Conservation (phyloP, 1,140 invertebrate species). For the Polyergus mexicanus region DNA sequence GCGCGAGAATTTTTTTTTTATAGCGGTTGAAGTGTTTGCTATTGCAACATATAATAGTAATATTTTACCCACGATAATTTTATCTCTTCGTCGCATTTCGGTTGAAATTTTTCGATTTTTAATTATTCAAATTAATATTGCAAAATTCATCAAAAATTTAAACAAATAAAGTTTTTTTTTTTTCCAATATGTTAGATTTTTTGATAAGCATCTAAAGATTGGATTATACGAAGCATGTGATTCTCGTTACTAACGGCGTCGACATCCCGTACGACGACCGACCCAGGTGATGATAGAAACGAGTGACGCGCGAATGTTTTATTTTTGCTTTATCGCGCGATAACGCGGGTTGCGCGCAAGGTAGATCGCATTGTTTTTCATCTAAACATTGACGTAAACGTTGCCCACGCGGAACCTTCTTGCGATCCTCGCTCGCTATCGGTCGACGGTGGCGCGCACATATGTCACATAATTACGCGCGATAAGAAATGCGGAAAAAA, state of each 20-base stretch:
- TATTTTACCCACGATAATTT: not conserved
- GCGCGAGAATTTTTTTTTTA: slow-evolving; percentile 32
- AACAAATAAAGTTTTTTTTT: not conserved
- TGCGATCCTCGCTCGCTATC: slow-evolving; percentile 48
- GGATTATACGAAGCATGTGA: not conserved
- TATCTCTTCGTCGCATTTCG: not conserved
- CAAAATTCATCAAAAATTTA: not conserved
- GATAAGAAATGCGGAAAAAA: slow-evolving; percentile 18
- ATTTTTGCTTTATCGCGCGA: slow-evolving; percentile 50
- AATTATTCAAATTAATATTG: not conserved
- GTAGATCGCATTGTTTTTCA: slow-evolving; percentile 56
- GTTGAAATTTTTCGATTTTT: not conserved
- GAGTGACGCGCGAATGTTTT: slow-evolving; percentile 3
- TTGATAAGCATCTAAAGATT: not conserved
- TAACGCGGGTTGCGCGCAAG: not conserved
- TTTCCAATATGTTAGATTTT: not conserved
- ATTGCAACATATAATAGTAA: slow-evolving; percentile 1
- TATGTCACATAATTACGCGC: slow-evolving; percentile 33
- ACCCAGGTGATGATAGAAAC: not conserved
- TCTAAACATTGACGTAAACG: slow-evolving; percentile 61
- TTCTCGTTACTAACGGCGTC: not conserved
- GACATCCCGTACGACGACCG: not conserved
- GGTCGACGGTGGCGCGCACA: slow-evolving; percentile 47
- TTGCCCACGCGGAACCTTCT: slow-evolving; percentile 51
- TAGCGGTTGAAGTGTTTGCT: slow-evolving; percentile 29